Percentiles rank a stretch among this genome's conserved stretches.
phyloP scores from a whole-genome alignment of 2,888 invertebrate species.

The Phyto melanocephala region DNA sequence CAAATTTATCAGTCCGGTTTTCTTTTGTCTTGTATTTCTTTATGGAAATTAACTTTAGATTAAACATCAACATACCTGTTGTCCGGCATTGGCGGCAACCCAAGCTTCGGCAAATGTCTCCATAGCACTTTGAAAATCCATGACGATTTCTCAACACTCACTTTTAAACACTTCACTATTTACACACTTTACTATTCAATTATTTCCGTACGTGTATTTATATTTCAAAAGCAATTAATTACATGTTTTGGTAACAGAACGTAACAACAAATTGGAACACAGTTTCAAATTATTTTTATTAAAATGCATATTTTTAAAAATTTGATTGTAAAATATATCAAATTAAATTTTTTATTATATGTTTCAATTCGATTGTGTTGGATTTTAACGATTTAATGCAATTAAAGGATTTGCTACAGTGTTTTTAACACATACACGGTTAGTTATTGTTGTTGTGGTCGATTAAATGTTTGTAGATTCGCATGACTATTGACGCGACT shows the following conservation, averaged over 20 bases:
- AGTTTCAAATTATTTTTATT: no score
- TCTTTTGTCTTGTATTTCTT: neutral
- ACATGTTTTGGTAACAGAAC: constrained; percentile 7
- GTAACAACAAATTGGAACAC: neutral
- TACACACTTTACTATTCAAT: neutral
- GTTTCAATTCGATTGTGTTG: neutral
- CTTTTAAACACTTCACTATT: neutral
- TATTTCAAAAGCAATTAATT: constrained; percentile 24
- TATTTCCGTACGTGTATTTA: neutral
- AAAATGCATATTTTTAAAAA: neutral
- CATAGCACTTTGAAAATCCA: constrained; percentile 99
- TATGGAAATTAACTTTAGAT: neutral
- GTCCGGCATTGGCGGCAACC: constrained; percentile 92
- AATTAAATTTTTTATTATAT: neutral
- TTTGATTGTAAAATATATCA: neutral
- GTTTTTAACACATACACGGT: constrained; percentile 4
- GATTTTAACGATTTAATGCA: constrained; percentile 42
- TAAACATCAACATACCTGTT: constrained; percentile 82
- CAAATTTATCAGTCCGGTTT: neutral
- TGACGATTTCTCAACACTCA: constrained; percentile 74
- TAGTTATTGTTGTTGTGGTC: neutral
- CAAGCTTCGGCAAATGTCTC: constrained; percentile 98
- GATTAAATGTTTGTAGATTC: constrained; percentile 20
- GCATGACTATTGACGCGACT: constrained; percentile 53
- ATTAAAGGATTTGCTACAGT: constrained; percentile 48